These are phyloP conservation scores for Enteromius paludinosus DNA, from an alignment of 2,797 vertebrate genomes.

Conservation along the genomic window DNA sequence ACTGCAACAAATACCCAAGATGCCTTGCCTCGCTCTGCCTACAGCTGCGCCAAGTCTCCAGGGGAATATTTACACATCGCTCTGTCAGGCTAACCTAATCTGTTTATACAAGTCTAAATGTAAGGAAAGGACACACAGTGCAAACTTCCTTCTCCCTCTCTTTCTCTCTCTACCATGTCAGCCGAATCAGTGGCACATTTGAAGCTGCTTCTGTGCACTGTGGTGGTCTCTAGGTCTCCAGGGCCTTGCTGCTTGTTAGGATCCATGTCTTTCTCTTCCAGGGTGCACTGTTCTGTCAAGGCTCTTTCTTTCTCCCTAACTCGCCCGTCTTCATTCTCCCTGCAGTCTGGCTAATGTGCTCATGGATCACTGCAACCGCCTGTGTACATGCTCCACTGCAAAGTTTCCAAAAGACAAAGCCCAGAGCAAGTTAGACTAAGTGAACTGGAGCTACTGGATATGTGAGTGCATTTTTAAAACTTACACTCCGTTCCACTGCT, in stretches of 20 bases:
- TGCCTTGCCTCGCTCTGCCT: conserved; percentile 22
- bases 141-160: neutral
- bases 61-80: conserved; percentile 46
- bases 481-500: neutral
- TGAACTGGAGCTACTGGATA: conserved; percentile 36
- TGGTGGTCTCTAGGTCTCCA: conserved; percentile 6
- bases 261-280: conserved; percentile 3
- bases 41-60: conserved; percentile 50
- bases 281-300: neutral
- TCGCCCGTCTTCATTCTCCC: conserved; percentile 16
- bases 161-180: neutral
- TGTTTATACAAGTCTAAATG: conserved; percentile 14
- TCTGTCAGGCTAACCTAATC: conserved; percentile 10
- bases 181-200: conserved; percentile 30
- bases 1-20: conserved; percentile 33
- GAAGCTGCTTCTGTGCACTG: conserved; percentile 7
- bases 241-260: conserved; percentile 23
- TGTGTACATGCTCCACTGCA: conserved; percentile 44
- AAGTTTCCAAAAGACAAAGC: conserved; percentile 42
- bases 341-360: conserved; percentile 30
- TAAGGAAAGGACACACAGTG: conserved; percentile 23
- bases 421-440: conserved; percentile 42
- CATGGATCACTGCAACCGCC: conserved; percentile 46
- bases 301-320: conserved; percentile 12
- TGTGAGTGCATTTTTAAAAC: conserved; percentile 17